Conservation (phyloP, 2,113 vertebrate species). For the Gallinago paraguaiae region DNA sequence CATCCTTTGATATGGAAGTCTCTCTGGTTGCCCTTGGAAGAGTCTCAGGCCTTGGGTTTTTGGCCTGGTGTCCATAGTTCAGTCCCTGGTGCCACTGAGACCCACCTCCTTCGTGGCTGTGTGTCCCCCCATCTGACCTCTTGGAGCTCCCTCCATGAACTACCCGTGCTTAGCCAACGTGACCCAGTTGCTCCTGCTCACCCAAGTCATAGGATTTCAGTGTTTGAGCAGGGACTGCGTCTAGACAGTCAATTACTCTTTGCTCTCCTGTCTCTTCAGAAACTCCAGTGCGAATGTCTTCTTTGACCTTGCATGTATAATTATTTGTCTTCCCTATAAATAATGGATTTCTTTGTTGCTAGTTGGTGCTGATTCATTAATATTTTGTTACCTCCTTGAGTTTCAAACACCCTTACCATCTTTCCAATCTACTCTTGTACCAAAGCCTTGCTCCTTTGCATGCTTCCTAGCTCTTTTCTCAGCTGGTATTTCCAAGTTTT, state of each 20-base stretch:
- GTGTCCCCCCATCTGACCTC: not conserved
- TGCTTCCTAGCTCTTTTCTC: not conserved
- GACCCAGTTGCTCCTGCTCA: not conserved
- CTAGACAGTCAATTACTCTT: slow-evolving; percentile 48
- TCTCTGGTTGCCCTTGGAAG: not conserved
- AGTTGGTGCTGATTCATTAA: slow-evolving; percentile 40
- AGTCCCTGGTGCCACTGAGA: not conserved
- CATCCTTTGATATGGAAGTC: not conserved
- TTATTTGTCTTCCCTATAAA: slow-evolving; percentile 47
- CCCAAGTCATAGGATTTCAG: not conserved
- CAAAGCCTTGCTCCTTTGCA: not conserved
- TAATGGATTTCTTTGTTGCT: slow-evolving; percentile 50
- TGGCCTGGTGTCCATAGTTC: not conserved
- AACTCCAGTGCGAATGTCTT: not conserved
- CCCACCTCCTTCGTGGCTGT: not conserved
- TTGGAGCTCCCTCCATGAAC: not conserved
- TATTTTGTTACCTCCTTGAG: slow-evolving; percentile 29
- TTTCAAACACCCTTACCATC: not conserved
- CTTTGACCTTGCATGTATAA: slow-evolving; percentile 55
- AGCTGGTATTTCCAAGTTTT: not conserved
- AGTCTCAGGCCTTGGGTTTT: not conserved
- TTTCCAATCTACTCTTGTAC: not conserved
- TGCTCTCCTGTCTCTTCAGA: not conserved
- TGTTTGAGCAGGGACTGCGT: not conserved
- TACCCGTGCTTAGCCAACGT: not conserved